Percentiles rank a stretch among this genome's conserved stretches.
Evolutionary conservation across 23 tunicate genomes (phyloP).

Genomic region (Aplidium turbinatum): DNA sequence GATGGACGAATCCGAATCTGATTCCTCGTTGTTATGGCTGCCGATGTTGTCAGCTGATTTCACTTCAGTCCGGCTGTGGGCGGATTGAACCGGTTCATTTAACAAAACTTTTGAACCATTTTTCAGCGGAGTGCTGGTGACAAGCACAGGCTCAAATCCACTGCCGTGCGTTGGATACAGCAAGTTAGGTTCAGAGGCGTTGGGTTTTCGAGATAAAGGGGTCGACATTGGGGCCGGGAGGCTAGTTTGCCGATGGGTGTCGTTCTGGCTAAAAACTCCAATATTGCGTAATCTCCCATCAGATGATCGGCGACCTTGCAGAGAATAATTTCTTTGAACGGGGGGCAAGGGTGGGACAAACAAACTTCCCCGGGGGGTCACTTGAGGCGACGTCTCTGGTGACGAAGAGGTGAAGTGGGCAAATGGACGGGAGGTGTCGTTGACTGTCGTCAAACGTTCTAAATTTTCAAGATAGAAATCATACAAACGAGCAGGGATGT

Average conservation of each 20-base stretch:
- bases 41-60: too few species aligned
- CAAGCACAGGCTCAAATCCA: background rate
- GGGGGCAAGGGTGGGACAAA: constrained; percentile 29
- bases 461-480: constrained; percentile 72
- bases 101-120: too few species aligned
- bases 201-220: background rate
- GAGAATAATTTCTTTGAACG: constrained; percentile 14
- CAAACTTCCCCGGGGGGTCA: constrained; percentile 51
- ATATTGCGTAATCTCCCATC: background rate
- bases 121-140: background rate
- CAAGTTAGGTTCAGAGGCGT: too few species aligned
- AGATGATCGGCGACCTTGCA: constrained; percentile 15
- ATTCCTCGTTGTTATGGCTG: constrained; percentile 23
- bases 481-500: constrained; percentile 46
- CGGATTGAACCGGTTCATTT: too few species aligned
- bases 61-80: too few species aligned
- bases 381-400: constrained; percentile 67
- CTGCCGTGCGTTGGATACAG: background rate
- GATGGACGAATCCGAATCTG: constrained; percentile 64
- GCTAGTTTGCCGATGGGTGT: background rate
- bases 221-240: background rate
- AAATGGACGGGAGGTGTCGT: constrained; percentile 31
- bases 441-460: constrained; percentile 36
- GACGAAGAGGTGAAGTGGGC: constrained; percentile 51
- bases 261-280: background rate